These are phyloP conservation scores for Gisinianus flammeolus DNA, from an alignment of 2,888 invertebrate species.

Conservation along the genomic window DNA sequence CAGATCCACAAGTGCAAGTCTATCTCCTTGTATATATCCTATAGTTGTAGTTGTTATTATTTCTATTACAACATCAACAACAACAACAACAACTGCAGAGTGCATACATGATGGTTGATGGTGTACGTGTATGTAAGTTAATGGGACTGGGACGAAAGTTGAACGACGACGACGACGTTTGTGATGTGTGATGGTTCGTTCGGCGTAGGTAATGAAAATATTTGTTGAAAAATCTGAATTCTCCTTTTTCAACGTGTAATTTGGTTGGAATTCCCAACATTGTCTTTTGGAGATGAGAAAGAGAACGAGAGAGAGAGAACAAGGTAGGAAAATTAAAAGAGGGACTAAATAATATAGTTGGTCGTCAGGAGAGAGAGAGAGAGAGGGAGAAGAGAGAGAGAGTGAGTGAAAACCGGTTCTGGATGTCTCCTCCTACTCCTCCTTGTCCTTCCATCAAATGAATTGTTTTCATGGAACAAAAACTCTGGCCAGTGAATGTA, in stretches of 20 bases:
- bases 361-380: slow-evolving; percentile 20
- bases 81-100: too few species aligned
- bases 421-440: slow-evolving; percentile 40
- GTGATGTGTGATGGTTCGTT: not conserved
- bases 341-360: slow-evolving; percentile 21
- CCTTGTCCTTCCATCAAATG: slow-evolving; percentile 39
- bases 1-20: too few species aligned
- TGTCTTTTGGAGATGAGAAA: slow-evolving; percentile 27
- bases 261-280: slow-evolving; percentile 41
- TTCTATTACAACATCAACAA: too few species aligned
- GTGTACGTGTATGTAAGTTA: not conserved
- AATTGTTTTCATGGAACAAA: slow-evolving; percentile 37
- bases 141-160: not conserved
- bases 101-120: not conserved
- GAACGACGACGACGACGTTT: too few species aligned
- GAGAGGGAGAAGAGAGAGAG: slow-evolving; percentile 12
- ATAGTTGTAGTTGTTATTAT: too few species aligned
- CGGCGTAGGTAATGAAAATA: slow-evolving; percentile 14
- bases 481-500: not conserved
- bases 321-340: slow-evolving; percentile 23
- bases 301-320: slow-evolving; percentile 13
- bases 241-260: slow-evolving; percentile 37
- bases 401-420: slow-evolving; percentile 30
- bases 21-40: too few species aligned
- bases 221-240: slow-evolving; percentile 26